Base-by-base conservation (phyloP, 23 tunicate species). In the Ascidia mentula region DNA sequence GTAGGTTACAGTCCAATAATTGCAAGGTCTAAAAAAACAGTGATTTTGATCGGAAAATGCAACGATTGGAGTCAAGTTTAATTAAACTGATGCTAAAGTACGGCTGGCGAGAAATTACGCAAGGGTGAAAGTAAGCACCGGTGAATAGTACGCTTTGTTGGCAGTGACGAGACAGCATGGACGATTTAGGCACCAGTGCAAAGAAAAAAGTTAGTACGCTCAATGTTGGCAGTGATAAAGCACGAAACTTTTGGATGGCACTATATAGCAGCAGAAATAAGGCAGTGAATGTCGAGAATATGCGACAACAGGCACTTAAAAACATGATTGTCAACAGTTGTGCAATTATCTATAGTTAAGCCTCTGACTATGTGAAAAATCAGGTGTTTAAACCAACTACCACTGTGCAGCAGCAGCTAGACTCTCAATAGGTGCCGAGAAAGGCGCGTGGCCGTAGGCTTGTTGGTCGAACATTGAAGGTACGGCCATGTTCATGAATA, bases 201-300 rank as follows among this genome's bases (percentile, higher is more conserved):
- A 53, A 53, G 65, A 53, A 53, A 53, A 53, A 53, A 53, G 65
- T 53, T 53, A 53, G 65, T 53, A 53, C 65, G 65, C 65, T 20
- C 65, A 53, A 53, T 3, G 65, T 53, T 53, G 65, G 65, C 65
- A 53, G 65, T 53, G 65, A 53, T 53, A 53, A 53, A 5, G 24
- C 24, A 5, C 7, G 65, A 53, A 53, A 53, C 65, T 53, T 53
- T 53, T 3, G 65, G 65, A 53, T 28, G 24, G 65, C 13, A 53
- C 28, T 53, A n/a, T n/a, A 53, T 28, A 28, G 65, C 65, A 53
- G 65, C 65, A 9, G 7, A 28, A 28, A 20, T 53, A 53, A 53
- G 65, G 65, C 65, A 53, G 65, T 53, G 65, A 20, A 9, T 53
- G 65, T 53, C 1, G 65, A 26, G 65, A 26, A 53, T 53, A 3